A percentile compares a stretch with the other conserved stretches of the same genome.
phyloP scores from a whole-genome alignment of 2,888 invertebrate genomes.

The Eristalis tenax region DNA sequence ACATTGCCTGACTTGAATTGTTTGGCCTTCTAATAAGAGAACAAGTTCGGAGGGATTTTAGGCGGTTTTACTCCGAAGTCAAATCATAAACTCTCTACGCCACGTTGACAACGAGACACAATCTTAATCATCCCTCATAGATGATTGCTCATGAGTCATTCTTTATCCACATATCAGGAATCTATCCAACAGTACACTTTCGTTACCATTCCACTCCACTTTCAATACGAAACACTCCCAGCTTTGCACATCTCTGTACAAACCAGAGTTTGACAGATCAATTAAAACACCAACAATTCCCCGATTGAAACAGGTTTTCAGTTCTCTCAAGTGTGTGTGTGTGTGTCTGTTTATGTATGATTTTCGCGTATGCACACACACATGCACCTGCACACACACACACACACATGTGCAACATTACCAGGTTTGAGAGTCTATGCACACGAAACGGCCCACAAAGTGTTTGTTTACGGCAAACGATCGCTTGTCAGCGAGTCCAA shows the following conservation, averaged over 20 bases:
- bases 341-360: conserved; percentile 29
- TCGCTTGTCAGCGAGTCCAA: conserved; percentile 62
- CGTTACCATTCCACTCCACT: neutral
- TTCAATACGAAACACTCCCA: conserved; percentile 43
- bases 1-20: no score
- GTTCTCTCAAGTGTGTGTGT: conserved; percentile 12
- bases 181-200: neutral
- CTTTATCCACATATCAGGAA: neutral
- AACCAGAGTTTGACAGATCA: conserved; percentile 69
- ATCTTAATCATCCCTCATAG: no score
- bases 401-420: no score
- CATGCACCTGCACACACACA: neutral
- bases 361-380: conserved; percentile 45
- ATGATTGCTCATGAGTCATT: no score
- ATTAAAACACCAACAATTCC: conserved; percentile 65
- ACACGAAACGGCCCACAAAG: conserved; percentile 24
- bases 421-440: neutral
- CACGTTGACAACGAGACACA: no score
- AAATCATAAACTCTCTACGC: no score
- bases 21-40: no score
- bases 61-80: no score
- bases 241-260: conserved; percentile 24
- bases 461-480: conserved; percentile 69
- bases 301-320: conserved; percentile 65
- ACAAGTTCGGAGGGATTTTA: no score